These are phyloP conservation scores for Rhipidura dahli DNA, from an alignment of 2,113 vertebrate genomes.

Conservation along the genomic window DNA sequence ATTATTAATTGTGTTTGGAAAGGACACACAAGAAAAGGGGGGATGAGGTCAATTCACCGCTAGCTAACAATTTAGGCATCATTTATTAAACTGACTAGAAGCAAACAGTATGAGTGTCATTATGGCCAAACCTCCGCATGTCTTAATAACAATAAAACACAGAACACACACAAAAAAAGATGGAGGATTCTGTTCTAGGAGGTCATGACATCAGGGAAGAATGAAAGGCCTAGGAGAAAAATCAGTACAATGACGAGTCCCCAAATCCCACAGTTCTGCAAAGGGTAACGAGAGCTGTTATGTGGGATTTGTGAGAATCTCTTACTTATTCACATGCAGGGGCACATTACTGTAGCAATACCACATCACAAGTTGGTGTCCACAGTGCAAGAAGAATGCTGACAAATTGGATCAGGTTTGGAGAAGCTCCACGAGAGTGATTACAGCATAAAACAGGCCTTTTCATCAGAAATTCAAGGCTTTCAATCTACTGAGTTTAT, in stretches of 20 bases:
- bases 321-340: background rate
- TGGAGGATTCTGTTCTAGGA: background rate
- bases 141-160: background rate
- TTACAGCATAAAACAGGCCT: background rate
- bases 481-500: background rate
- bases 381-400: background rate
- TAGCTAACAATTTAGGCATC: background rate
- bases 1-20: background rate
- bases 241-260: background rate
- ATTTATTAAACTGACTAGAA: background rate
- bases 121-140: background rate
- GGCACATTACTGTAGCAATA: background rate
- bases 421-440: background rate
- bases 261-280: background rate
- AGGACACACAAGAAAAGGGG: background rate
- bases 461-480: constrained; percentile 6
- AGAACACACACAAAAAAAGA: background rate
- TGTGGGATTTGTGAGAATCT: background rate
- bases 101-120: background rate
- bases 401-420: background rate
- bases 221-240: background rate
- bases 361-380: background rate
- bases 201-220: background rate
- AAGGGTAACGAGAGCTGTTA: background rate
- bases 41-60: background rate